Percentiles rank a stretch among this genome's conserved stretches.
Conservation (phyloP, 2,113 vertebrate species). For the Brachyistius frenatus region DNA sequence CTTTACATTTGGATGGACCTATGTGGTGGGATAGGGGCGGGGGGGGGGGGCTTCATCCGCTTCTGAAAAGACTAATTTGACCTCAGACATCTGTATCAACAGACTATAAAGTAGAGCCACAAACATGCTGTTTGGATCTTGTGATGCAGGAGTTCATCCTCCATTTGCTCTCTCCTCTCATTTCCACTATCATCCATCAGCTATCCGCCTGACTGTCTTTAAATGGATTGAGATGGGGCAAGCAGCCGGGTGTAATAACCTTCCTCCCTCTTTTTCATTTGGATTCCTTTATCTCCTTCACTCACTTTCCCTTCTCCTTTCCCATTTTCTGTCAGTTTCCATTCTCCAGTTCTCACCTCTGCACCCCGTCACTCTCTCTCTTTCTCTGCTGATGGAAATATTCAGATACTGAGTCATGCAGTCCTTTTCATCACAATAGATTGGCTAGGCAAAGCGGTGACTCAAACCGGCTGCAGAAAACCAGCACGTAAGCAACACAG, state of each 20-base stretch:
- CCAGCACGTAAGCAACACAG: conserved; percentile 29
- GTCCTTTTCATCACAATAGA: conserved; percentile 42
- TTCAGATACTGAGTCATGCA: conserved; percentile 42
- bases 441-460: conserved; percentile 32
- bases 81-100: conserved; percentile 14
- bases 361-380: not conserved
- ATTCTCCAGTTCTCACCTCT: conserved; percentile 23
- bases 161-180: not conserved
- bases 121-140: conserved; percentile 27
- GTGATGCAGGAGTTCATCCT: conserved; percentile 8
- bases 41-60: conserved; percentile 22
- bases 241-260: conserved; percentile 49
- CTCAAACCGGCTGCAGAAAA: conserved; percentile 22
- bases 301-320: conserved; percentile 40
- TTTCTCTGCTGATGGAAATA: conserved; percentile 39
- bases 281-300: conserved; percentile 25
- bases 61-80: conserved; percentile 38
- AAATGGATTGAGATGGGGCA: conserved; percentile 40
- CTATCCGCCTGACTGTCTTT: conserved; percentile 26
- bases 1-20: conserved; percentile 67
- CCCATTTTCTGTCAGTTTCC: conserved; percentile 25
- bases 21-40: conserved; percentile 12
- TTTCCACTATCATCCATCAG: conserved; percentile 7
- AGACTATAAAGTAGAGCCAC: conserved; percentile 1
- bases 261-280: conserved; percentile 13